Base-by-base conservation (phyloP, 1,140 invertebrate species). In the Cydia strobilella region DNA sequence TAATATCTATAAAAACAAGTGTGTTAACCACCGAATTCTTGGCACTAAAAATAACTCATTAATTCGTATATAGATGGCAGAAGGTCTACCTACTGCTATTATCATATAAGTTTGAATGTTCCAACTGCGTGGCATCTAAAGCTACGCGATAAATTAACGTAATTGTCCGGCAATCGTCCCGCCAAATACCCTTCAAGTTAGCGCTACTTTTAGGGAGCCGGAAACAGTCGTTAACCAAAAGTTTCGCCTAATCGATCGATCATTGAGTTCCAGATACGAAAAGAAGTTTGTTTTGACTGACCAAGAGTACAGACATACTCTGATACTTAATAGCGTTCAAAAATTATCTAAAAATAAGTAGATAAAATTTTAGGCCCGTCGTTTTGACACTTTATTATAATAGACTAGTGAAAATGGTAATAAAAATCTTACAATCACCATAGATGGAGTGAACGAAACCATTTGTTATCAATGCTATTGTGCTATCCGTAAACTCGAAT, bases 211-310 rank as follows among this genome's bases (percentile, higher is more conserved):
- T 23, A 23, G 20, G 54, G 20, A 23, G 54, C 18, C 54, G 54
- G 54, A 59, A 59, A 10, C 15, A 59, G 54, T 59, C 54, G 54
- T 59, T 59, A 59, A 20, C 9, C 54, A 23, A 23, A 54, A 59
- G 20, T 59, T 59, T 23, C 6, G 54, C 20, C n/a, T 59, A 59
- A 59, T 59, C 20, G 54, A 23, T n/a, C 54, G 54, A 59, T 59
- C 20, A 59, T 59, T 6, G 54, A 59, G 9, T 23, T 59, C 51
- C 51, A 23, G 18, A 59, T 59, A 59, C 20, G 18, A n/a, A 59
- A 45, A 0, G 42, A 13, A 7, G 42, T 45, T 45, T 45, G 13
- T 45, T 45, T 45, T 45, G 12, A 13, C 12, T 13, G 1, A 15
- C 3, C 31, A 35, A 9, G 7, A 39, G 35, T 10, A 39, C 13